Base-by-base conservation (phyloP, 2,797 vertebrate species). In the Cryptoblepharus egeriae region DNA sequence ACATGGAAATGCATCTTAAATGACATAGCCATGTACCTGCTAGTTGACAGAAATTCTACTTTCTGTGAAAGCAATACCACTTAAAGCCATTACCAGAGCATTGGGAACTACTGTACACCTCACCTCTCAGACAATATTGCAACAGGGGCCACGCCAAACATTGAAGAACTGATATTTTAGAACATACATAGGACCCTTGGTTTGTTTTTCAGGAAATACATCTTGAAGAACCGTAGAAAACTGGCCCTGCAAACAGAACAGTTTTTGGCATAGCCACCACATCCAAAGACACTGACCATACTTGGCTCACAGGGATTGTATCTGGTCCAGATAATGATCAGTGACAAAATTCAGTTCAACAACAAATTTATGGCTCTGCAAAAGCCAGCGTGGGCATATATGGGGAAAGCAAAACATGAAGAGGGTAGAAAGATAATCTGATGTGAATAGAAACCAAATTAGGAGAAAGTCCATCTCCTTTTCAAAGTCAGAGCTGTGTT, bases 401-500 rank as follows among this genome's bases (percentile, higher is more conserved):
- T 39, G 30, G 30, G 32, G 68, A 60, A 11, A 80, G 49, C 35
- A 71, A 57, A 75, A 49, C 37, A 72, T 20, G 42, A 71, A 76
- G 28, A 4, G 18, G 18, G 42, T 63, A 57, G 42, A 10, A 49
- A 49, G 39, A 64, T 16, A 71, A 39, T 10, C 13, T 3, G 45
- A 5, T 11, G 35, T 5, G 64, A 45, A 68, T 13, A 39, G 52
- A n/a, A 65, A 45, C 30, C 58, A 60, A 76, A 76, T 28, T 58
- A 75, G 11, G 52, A 52, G 35, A 26, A 65, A 52, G 2, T 30
- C 22, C 15, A 5, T 79, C 15, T 58, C 60, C 78, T 69, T 73
- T 75, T 58, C 57, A 57, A 72, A 69, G 65, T 58, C 82, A 85
- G 77, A 91, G 15, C 71, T 45, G 65, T 37, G 30, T 77, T 77